Evolutionary conservation across 2,797 vertebrate species (phyloP), one percentile per base, ranked within the genome.

Genomic region (Sebastes cheni): DNA sequence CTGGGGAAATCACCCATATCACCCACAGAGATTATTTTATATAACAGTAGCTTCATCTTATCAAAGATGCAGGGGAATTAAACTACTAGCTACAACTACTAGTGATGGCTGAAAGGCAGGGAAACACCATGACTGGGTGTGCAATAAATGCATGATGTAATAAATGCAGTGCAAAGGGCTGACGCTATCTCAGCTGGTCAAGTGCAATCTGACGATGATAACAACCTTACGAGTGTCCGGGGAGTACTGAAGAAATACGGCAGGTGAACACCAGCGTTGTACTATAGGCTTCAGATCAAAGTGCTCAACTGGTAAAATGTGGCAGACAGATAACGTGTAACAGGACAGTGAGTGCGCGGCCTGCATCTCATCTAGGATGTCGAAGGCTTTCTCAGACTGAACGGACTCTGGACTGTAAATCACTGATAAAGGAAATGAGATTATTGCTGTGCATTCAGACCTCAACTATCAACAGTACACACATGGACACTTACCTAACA

Each of bases 101-200:
- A 46, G 18, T 12, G 13, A 13, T 29, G 36, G 11, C 2, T 46
- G 39, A 76, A 27, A 29, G 27, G 23, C 62, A 80, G 65, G 80
- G 71, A 68, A 80, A 64, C 75, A 50, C 54, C n/a, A 58, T 1
- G 10, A 7, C 18, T 8, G 6, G 11, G 23, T 18, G 54, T 52
- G 8, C 36, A 77, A 68, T 73, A 58, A 66, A 80, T 30, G 42
- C 29, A 9, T 74, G 68, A 87, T 54, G 56, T 72, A 85, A 89
- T 27, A 23, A 67, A 14, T 30, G 42, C 42, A 58, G 69, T 64
- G 50, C 77, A 69, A 68, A 76, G 79, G 79, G 52, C 64, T 20
- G 11, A 16, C 12, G 11, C 30, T 84, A 64, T 84, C 23, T 65
- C 25, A 77, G 27, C 64, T 54, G 60, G 20, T 66, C 64, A 70